Base-by-base conservation (phyloP, 1,140 invertebrate genomes). In the Mactra quadrangularis region DNA sequence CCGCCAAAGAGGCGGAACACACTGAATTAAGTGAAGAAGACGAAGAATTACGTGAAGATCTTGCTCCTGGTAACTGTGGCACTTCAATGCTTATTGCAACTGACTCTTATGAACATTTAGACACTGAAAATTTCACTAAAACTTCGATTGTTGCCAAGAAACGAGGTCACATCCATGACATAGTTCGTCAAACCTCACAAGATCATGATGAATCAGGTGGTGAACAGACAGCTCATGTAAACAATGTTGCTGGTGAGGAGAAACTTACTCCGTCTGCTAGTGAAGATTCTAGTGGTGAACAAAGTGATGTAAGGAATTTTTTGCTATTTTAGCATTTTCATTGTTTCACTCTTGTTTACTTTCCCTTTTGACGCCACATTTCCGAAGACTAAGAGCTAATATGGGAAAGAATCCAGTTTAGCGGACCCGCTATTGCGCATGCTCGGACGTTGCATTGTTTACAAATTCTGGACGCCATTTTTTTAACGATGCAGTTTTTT, bases 241-340 rank as follows among this genome's bases (percentile, higher is more conserved):
- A 84, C 29, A 62, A 71, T n/a, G 82, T 83, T 25, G 66, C 45
- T 31, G 50, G 55, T 15, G 64, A 38, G 17, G 77, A 72, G 38
- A 68, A 71, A 9, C 45, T 29, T 19, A 72, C 82, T 0, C 78
- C 83, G 7, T 87, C 87, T 25, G 77, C 85, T 11, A 87, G 85
- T 27, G 88, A 88, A 57, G 90, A 90, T 64, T 89, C 85, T n/a
- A 76, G 81, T 11, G 86, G 84, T 38, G 86, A 88, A 17, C 81
- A 81, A 31, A 70, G 75, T 55, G 85, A 88, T 71, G 82, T 86
- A 85, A 45, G 81, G 13, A 22, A 7, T 41, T 6, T 41, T 15
- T 7, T 41, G 38, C 15, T 41, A 41, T n/a, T 2, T 25, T 57
- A 22, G 27, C n/a, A 15, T 60, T 68, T 38, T n/a, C 38, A 7